A percentile compares a stretch with the other conserved stretches of the same genome.
Evolutionary conservation across 2,888 invertebrate species (phyloP).

Genomic region (Falcaria lacertinaria): DNA sequence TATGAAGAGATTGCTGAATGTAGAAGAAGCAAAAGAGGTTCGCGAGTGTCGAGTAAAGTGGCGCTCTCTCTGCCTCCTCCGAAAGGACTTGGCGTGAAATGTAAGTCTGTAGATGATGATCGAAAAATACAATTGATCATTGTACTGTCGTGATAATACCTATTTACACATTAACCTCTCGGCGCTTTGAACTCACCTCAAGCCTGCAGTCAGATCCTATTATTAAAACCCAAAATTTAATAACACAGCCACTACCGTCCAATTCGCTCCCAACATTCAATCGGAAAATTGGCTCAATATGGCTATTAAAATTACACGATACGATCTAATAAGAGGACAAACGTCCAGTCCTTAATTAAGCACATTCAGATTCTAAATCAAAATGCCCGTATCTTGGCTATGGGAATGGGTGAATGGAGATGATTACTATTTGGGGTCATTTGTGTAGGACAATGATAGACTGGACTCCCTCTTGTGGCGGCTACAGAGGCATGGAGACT

Average conservation of each 20-base stretch:
- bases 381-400: constrained; percentile 72
- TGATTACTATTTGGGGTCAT: constrained; percentile 75
- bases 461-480: constrained; percentile 53
- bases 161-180: too few relatives aligned
- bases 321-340: constrained; percentile 19
- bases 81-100: too few relatives aligned
- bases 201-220: neutral
- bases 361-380: constrained; percentile 72
- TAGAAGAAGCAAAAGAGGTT: too few relatives aligned
- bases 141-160: too few relatives aligned
- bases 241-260: constrained; percentile 35
- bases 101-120: too few relatives aligned
- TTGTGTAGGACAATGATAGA: constrained; percentile 66
- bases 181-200: neutral
- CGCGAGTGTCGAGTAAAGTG: too few relatives aligned
- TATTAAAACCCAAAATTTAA: constrained; percentile 20
- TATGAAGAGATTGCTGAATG: too few relatives aligned
- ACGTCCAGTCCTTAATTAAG: constrained; percentile 65
- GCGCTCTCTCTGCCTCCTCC: too few relatives aligned
- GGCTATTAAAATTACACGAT: constrained; percentile 25
- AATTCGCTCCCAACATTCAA: constrained; percentile 1
- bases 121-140: too few relatives aligned
- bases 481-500: constrained; percentile 35
- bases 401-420: constrained; percentile 71
- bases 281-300: constrained; percentile 2